phyloP scores from a whole-genome alignment of 2,797 vertebrate genomes.

The Pelochelys cantorii region DNA sequence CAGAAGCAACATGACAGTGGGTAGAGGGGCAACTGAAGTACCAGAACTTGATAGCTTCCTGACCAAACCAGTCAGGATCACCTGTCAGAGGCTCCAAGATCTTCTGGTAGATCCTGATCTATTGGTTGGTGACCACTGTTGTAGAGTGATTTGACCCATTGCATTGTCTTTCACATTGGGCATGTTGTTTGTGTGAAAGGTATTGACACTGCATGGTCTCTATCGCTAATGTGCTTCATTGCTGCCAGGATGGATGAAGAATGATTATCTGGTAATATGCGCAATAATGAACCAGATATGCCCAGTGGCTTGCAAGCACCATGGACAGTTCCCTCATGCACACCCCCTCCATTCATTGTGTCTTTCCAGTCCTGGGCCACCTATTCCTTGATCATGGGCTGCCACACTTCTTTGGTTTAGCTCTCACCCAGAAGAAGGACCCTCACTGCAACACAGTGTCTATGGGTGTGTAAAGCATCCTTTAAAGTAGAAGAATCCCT shows the following conservation, averaged over 20 bases:
- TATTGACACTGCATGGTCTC: not conserved
- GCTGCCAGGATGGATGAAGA: not conserved
- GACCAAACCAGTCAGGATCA: no score
- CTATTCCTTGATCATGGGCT: not conserved
- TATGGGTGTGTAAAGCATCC: not conserved
- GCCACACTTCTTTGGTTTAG: not conserved
- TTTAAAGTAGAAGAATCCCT: not conserved
- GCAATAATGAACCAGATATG: not conserved
- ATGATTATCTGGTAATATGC: not conserved
- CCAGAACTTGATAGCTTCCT: no score
- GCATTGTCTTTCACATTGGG: not conserved
- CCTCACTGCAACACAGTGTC: not conserved
- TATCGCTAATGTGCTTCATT: not conserved
- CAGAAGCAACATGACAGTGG: no score
- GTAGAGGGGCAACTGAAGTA: no score
- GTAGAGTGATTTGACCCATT: not conserved
- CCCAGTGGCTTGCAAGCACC: slow-evolving; percentile 59
- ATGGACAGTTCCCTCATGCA: slow-evolving; percentile 69
- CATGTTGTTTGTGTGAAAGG: not conserved
- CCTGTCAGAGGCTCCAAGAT: no score
- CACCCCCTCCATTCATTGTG: not conserved
- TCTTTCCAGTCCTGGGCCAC: not conserved
- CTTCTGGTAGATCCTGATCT: no score
- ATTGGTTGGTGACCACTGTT: no score
- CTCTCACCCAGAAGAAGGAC: not conserved